phyloP scores from a whole-genome alignment of 1,140 invertebrate genomes.

The Sycophila sp. region DNA sequence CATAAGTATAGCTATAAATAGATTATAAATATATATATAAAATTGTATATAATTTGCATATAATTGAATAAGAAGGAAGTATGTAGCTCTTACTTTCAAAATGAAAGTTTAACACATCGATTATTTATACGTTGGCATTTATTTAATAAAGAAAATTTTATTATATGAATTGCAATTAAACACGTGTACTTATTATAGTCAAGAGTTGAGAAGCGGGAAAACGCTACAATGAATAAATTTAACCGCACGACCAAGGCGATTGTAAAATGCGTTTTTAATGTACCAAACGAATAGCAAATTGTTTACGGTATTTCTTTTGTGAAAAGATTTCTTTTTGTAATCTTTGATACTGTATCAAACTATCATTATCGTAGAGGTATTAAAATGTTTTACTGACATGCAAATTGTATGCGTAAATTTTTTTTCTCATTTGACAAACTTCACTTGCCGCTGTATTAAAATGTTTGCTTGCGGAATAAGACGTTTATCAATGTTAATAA shows the following conservation, averaged over 20 bases:
- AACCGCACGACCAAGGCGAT: constrained; percentile 6
- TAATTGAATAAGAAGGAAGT: background rate
- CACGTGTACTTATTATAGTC: background rate
- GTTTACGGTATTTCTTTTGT: too few relatives aligned
- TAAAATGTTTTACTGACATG: background rate
- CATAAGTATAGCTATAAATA: background rate
- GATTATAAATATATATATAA: background rate
- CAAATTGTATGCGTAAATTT: background rate
- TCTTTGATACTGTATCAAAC: background rate
- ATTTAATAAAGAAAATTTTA: background rate
- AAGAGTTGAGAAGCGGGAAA: background rate
- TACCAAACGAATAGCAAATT: too few relatives aligned
- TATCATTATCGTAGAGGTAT: background rate
- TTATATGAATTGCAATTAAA: background rate
- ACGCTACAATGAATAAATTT: background rate
- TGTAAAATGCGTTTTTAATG: background rate
- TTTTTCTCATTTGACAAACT: too few relatives aligned
- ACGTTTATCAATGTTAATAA: too few relatives aligned
- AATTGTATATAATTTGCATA: background rate
- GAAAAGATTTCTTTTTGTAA: background rate
- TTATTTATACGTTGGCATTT: background rate
- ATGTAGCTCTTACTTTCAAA: background rate
- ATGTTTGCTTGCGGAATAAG: too few relatives aligned
- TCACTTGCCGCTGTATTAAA: too few relatives aligned
- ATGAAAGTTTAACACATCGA: background rate